A percentile compares a stretch with the other conserved stretches of the same genome.
Evolutionary conservation across 1,140 invertebrate species (phyloP).

Genomic region (Anoplolepis gracilipes): DNA sequence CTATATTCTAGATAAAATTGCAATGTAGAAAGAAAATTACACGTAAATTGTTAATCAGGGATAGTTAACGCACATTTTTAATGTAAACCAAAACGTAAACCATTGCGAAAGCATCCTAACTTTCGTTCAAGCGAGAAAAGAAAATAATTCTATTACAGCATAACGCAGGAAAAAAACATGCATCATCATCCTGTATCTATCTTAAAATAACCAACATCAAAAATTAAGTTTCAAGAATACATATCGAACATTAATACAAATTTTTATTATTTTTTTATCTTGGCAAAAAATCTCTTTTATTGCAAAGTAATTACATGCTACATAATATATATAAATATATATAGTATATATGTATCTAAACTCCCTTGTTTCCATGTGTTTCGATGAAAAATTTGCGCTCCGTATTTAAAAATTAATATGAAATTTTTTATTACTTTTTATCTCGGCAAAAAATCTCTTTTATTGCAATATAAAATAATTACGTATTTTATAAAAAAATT

Average conservation of each 20-base stretch:
- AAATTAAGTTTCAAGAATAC: slow-evolving; percentile 2
- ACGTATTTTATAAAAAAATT: slow-evolving; percentile 60
- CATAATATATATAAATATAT: slow-evolving; percentile 63
- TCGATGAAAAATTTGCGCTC: slow-evolving; percentile 55
- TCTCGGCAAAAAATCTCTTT: slow-evolving; percentile 58
- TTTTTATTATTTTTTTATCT: slow-evolving; percentile 57
- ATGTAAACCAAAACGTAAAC: neutral
- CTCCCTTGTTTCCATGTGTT: slow-evolving; percentile 53
- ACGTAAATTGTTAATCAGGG: neutral
- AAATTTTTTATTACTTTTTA: slow-evolving; percentile 63
- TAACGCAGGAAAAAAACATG: slow-evolving; percentile 13
- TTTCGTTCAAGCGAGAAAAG: slow-evolving; percentile 3
- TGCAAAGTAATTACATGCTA: slow-evolving; percentile 54
- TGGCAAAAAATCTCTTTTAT: slow-evolving; percentile 52
- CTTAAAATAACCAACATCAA: slow-evolving; percentile 24
- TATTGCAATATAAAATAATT: slow-evolving; percentile 64
- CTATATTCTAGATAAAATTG: neutral
- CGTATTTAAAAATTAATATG: slow-evolving; percentile 61
- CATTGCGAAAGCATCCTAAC: slow-evolving; percentile 2
- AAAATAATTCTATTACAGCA: slow-evolving; percentile 31
- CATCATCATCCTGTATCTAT: slow-evolving; percentile 18
- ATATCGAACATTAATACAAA: slow-evolving; percentile 51
- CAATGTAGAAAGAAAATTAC: neutral
- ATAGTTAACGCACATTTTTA: slow-evolving; percentile 16
- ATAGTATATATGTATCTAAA: slow-evolving; percentile 60